Evolutionary conservation across 2,113 vertebrate species (phyloP), one percentile per base, ranked within the genome.

Genomic region (Elachura formosa): DNA sequence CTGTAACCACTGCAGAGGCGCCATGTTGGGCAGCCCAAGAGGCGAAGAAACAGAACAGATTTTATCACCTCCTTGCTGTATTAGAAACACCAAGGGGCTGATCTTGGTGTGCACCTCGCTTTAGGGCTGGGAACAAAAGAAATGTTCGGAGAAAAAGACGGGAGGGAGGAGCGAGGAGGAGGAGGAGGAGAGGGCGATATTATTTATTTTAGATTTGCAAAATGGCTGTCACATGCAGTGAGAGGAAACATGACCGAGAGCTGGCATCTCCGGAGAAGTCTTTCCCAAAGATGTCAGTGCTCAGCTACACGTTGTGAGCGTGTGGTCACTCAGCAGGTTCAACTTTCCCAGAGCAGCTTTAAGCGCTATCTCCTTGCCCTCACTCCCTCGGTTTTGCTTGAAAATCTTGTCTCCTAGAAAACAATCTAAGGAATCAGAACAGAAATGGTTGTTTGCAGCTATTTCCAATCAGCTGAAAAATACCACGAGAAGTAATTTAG

Each of bases 151-250:
- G 48, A 31, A 81, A 41, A n/a, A 17, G 33, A 29, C 11, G 9
- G 14, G 23, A 38, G 64, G 64, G 74, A 48, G 38, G 55, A 45
- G 61, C 4, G 45, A 66, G 59, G 51, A 52, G 79, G 31, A 36
- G 62, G 68, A 72, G 33, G 51, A 55, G 38, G 38, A 81, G 38
- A 33, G 4, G 12, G 46, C 3, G 36, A 84, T 73, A 28, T 33
- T 68, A 34, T 88, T 85, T 94, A 55, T 91, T 94, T 92, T 74
- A 67, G 71, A 38, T 61, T 87, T 95, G 93, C 96, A 97, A 97
- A 96, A 97, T 97, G 97, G 97, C 96, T 97, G 97, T 94, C 94
- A 84, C 86, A 85, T 23, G 55, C 81, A 22, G 58, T 8, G 62
- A 59, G 38, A 58, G 66, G 43, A 91, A 87, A 62, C 31, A 62